Base-by-base conservation (phyloP, 2,888 invertebrate genomes). In the Diaphora mendica region DNA sequence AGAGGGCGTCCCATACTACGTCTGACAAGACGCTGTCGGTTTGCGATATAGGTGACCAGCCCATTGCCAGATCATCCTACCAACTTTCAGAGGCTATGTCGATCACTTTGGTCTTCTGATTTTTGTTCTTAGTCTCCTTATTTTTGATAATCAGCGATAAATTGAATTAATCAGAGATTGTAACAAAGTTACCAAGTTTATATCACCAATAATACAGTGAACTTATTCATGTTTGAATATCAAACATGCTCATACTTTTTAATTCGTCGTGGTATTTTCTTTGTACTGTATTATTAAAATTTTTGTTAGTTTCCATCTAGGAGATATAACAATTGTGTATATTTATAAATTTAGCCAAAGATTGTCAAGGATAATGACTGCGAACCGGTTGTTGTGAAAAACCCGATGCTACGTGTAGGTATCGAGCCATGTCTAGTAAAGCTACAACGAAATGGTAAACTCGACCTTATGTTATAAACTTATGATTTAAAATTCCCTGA, bases 321-420 rank as follows among this genome's bases (percentile, higher is more conserved):
- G 20, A 62, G 42, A 13, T 20, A 42, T 42, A 69, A 48, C n/a
- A 35, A 62, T 23, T 71, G 48, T 64, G n/a, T 48, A 39, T 66
- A 55, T 71, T 70, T 64, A 48, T 48, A 71, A 68, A 72, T 73
- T 69, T 64, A 42, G 68, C 55, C 65, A 72, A 66, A 71, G 44
- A 48, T 75, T 70, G 68, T 77, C 70, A 81, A 85, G 81, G 85
- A 81, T 80, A 81, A 78, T 71, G 71, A 79, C n/a, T 35, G 66
- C 23, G 74, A 82, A 82, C 84, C 79, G 76, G 84, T 79, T 76
- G 67, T 67, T 65, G 55, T 77, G 85, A 85, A 62, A 86, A 86
- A 86, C 75, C 85, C 85, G 74, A 78, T 73, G 76, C 55, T 55
- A 51, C 79, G 66, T 78, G 69, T 70, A 70, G 55, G 35, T 51